Evolutionary conservation across 2,888 invertebrate genomes (phyloP), one percentile per base, ranked within the genome.

Genomic region (Fragum fragum): DNA sequence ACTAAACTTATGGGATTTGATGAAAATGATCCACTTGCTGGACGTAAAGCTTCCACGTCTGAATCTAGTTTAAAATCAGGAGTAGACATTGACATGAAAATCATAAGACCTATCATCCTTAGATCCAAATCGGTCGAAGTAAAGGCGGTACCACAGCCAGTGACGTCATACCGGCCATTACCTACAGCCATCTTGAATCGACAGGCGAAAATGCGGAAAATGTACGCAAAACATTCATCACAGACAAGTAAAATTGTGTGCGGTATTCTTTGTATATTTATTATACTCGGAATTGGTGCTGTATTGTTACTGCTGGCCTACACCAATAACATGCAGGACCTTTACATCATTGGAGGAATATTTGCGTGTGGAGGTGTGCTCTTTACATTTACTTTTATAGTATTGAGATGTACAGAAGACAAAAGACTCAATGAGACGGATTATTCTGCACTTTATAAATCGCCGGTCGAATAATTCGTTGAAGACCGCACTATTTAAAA

Each of bases 271-370:
- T 63, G 68, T 57, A 63, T 82, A 29, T 23, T 82, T 5, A 32
- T 79, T 3, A 78, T 82, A 57, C 59, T 75, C 14, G 78, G 78
- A n/a, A 39, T 76, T 26, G 78, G 82, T 21, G 59, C 36, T 18
- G n/a, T 32, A 0, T 36, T 78, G 28, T 18, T 82, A 18, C 26
- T 73, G 1, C 59, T 82, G 28, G 78, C 72, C n/a, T 39, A 42
- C 16, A 63, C 69, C n/a, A 32, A 59, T 5, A 28, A 57, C n/a
- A 75, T 78, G 29, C 66, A 69, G 9, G 82, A 82, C 32, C 55
- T 78, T 21, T 82, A 72, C 29, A 66, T 82, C n/a, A 23, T 82
- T n/a, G 82, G 75, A 5, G 82, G 82, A 1, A 82, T 82, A 21
- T 82, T 82, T 69, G 16, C 59, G 5, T 21, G 26, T 18, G 82